phyloP scores from a whole-genome alignment of 2,888 invertebrate genomes.

The Brenthis ino region DNA sequence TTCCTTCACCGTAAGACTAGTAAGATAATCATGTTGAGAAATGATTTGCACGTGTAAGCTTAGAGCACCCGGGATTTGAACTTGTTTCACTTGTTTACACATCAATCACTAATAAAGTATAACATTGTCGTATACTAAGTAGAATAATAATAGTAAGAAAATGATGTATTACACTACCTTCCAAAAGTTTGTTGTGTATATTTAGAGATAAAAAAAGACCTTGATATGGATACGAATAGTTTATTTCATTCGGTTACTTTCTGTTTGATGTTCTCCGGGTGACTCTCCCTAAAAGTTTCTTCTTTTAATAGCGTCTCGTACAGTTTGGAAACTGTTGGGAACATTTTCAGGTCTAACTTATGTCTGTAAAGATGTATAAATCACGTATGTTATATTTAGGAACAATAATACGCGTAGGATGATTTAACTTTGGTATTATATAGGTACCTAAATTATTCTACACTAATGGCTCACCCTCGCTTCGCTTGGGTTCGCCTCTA shows the following conservation, averaged over 20 bases:
- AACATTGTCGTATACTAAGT: too few species aligned
- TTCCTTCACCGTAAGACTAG: too few species aligned
- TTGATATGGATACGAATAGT: conserved; percentile 12
- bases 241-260: conserved; percentile 26
- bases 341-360: conserved; percentile 56
- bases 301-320: conserved; percentile 62
- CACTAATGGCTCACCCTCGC: too few species aligned
- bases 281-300: conserved; percentile 61
- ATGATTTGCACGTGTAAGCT: too few species aligned
- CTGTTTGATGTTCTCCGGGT: conserved; percentile 55
- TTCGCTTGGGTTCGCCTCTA: too few species aligned
- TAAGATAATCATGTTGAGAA: too few species aligned
- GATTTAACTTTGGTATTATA: too few species aligned
- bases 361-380: conserved; percentile 54
- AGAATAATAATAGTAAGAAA: background rate
- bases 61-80: too few species aligned
- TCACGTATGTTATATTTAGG: conserved; percentile 1
- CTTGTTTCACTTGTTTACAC: too few species aligned
- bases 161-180: background rate
- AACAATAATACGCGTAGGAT: background rate
- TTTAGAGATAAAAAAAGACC: conserved; percentile 13
- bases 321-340: conserved; percentile 58
- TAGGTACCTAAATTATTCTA: too few species aligned
- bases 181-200: background rate
- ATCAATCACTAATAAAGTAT: too few species aligned